phyloP scores from a whole-genome alignment of 2,888 invertebrate genomes.

The Scaptomyza polygonia region DNA sequence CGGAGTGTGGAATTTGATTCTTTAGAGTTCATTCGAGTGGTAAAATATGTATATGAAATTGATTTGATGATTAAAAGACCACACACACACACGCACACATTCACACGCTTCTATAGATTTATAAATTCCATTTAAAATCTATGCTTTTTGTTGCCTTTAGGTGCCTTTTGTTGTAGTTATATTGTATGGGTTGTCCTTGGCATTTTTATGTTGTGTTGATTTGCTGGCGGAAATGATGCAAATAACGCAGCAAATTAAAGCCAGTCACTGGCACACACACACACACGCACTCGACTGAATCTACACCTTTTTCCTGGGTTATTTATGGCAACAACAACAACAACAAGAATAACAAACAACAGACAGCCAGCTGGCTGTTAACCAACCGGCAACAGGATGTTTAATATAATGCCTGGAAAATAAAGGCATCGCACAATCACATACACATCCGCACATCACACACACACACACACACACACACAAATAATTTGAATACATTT shows the following conservation, averaged over 20 bases:
- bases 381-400: conserved; percentile 72
- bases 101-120: conserved; percentile 25
- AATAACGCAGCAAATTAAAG: conserved; percentile 77
- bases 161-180: conserved; percentile 36
- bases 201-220: conserved; percentile 58
- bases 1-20: conserved; percentile 50
- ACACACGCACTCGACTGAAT: conserved; percentile 36
- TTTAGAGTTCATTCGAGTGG: conserved; percentile 62
- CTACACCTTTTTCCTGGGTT: conserved; percentile 57
- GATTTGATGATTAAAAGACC: conserved; percentile 75
- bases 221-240: conserved; percentile 76
- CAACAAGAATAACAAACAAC: conserved; percentile 17
- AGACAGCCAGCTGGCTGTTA: conserved; percentile 33
- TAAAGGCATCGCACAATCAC: conserved; percentile 49
- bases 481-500: conserved; percentile 56
- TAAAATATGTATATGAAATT: conserved; percentile 71
- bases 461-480: conserved; percentile 25
- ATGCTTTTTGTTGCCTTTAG: conserved; percentile 30
- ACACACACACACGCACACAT: conserved; percentile 28
- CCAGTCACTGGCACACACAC: conserved; percentile 44
- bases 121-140: conserved; percentile 42
- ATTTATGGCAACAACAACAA: conserved; percentile 60
- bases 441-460: conserved; percentile 28
- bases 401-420: conserved; percentile 69
- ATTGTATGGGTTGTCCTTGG: conserved; percentile 47